Percentiles rank a stretch among this genome's conserved stretches.
These are phyloP conservation scores for Odontothrips loti DNA, from an alignment of 2,888 invertebrate genomes.

Conservation along the genomic window DNA sequence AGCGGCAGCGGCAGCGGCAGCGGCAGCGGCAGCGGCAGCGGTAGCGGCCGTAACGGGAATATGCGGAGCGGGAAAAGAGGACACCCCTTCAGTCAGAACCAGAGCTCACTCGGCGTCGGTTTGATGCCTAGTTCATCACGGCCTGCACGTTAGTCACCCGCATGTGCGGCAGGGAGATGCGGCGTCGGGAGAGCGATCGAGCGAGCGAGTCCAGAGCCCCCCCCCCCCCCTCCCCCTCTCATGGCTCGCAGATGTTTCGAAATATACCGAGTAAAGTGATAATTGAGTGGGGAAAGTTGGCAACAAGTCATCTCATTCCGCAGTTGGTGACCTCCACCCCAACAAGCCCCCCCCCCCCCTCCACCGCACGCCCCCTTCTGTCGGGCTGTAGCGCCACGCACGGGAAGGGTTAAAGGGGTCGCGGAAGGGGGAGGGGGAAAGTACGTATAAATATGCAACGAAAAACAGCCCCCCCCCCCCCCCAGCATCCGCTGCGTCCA, in stretches of 20 bases:
- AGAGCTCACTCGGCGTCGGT: no score
- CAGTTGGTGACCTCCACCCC: neutral
- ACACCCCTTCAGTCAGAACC: no score
- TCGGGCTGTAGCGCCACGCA: neutral
- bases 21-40: no score
- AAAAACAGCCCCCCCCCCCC: neutral
- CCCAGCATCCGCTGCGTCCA: no score
- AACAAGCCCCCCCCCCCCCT: neutral
- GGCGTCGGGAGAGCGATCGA: no score
- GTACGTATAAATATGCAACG: neutral
- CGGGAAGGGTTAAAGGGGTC: neutral
- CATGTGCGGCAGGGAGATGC: no score
- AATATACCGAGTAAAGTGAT: conserved; percentile 11
- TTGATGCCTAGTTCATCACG: no score
- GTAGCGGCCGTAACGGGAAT: no score
- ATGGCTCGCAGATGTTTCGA: neutral
- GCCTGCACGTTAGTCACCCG: no score
- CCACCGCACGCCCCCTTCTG: neutral
- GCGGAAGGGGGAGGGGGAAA: neutral
- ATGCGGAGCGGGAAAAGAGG: no score
- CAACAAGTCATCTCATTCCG: neutral
- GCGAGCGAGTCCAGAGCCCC: neutral
- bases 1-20: no score
- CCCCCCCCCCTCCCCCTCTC: neutral
- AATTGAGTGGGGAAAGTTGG: conserved; percentile 5